phyloP scores from a whole-genome alignment of 2,888 invertebrate species.

The Disparrhopalites patrizii region DNA sequence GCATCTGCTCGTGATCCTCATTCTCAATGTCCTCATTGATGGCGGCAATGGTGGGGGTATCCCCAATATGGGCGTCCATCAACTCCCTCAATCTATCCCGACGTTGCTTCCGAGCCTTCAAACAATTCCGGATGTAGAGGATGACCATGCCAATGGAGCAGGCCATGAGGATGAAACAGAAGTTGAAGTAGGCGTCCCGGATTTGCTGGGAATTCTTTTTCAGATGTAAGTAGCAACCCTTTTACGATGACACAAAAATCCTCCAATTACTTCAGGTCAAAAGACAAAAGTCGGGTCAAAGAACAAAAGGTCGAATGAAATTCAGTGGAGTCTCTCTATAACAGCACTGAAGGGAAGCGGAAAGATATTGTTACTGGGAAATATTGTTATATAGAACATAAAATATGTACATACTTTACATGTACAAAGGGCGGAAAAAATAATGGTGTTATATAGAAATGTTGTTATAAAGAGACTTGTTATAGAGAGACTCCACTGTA shows the following conservation, averaged over 20 bases:
- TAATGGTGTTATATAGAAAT: too few species aligned
- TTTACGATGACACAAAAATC: not conserved
- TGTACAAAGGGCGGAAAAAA: too few species aligned
- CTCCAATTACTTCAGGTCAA: not conserved
- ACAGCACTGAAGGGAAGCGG: too few species aligned
- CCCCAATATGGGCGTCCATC: not conserved
- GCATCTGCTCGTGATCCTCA: not conserved
- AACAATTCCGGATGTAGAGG: not conserved
- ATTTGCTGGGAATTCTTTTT: not conserved
- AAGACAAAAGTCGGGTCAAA: too few species aligned
- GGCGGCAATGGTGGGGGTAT: not conserved
- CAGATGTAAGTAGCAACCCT: not conserved
- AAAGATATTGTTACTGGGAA: too few species aligned
- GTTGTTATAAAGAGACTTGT: too few species aligned
- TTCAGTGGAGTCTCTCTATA: too few species aligned
- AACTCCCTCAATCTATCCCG: not conserved
- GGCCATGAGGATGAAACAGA: not conserved
- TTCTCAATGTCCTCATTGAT: not conserved
- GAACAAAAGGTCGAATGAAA: too few species aligned
- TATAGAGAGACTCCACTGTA: too few species aligned
- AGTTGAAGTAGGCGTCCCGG: not conserved
- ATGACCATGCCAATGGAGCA: not conserved
- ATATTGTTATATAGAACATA: too few species aligned
- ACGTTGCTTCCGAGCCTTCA: not conserved
- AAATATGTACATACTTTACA: too few species aligned